Percentiles rank a stretch among this genome's conserved stretches.
These are phyloP conservation scores for Rhinolophus ferrumequinum DNA, from an alignment of 2,113 vertebrate genomes.

Conservation along the genomic window DNA sequence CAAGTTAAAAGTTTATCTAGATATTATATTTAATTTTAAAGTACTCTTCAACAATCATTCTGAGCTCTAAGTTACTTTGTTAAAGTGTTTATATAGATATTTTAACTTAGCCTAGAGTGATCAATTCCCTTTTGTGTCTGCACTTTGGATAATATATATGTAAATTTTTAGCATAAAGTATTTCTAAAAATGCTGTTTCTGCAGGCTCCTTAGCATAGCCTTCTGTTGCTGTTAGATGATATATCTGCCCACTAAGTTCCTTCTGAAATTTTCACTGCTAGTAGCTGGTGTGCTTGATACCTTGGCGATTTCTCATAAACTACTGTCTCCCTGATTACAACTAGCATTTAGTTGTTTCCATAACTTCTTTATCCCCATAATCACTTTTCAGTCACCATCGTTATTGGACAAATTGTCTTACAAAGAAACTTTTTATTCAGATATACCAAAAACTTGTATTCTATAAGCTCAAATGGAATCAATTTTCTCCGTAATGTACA, in stretches of 20 bases:
- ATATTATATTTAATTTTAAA: neutral
- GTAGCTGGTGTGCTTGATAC: neutral
- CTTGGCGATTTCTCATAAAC: neutral
- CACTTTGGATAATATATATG: neutral
- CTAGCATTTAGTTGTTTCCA: neutral
- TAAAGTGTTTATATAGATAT: neutral
- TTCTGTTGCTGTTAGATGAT: neutral
- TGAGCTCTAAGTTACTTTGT: neutral
- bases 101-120: neutral
- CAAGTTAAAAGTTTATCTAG: neutral
- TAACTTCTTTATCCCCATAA: neutral
- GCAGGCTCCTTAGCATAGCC: neutral
- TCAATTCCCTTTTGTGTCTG: neutral
- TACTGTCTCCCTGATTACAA: neutral
- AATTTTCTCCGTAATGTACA: neutral
- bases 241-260: neutral
- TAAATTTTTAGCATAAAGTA: neutral
- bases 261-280: neutral
- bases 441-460: neutral
- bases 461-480: neutral
- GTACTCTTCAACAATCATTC: neutral
- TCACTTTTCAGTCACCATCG: neutral
- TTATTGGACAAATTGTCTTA: neutral
- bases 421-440: neutral
- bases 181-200: neutral